These are phyloP conservation scores for Pheosia gnoma DNA, from an alignment of 2,888 invertebrate genomes.

Conservation along the genomic window DNA sequence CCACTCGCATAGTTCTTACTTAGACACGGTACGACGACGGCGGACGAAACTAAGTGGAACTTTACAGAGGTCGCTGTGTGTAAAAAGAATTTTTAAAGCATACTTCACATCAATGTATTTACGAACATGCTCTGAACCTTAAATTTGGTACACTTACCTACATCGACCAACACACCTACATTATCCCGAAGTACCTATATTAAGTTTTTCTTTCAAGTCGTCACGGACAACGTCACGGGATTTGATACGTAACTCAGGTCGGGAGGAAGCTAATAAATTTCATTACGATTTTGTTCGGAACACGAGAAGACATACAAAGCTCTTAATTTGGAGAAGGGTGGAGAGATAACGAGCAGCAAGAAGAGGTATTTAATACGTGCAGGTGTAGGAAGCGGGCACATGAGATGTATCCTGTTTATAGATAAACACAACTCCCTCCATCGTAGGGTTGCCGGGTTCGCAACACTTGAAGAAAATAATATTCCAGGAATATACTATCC, in stretches of 20 bases:
- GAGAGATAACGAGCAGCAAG: constrained; percentile 63
- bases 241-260: constrained; percentile 24
- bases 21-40: constrained; percentile 66
- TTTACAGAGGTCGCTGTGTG: constrained; percentile 72
- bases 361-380: constrained; percentile 56
- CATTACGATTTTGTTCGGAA: constrained; percentile 42
- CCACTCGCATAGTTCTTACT: constrained; percentile 71
- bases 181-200: background rate
- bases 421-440: constrained; percentile 58
- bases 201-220: background rate
- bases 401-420: constrained; percentile 53
- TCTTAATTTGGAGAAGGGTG: constrained; percentile 60
- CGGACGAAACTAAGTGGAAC: constrained; percentile 76
- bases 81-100: constrained; percentile 78
- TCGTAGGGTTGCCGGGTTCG: constrained; percentile 6
- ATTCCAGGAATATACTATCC: too few relatives aligned
- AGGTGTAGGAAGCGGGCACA: constrained; percentile 54
- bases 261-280: constrained; percentile 37
- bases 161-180: background rate
- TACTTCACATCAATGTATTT: constrained; percentile 51
- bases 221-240: constrained; percentile 20
- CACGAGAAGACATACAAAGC: constrained; percentile 49
- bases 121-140: constrained; percentile 58
- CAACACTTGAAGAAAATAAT: too few relatives aligned
- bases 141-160: constrained; percentile 18